Conservation (phyloP, 2,888 invertebrate genomes). For the Harpalus rubripes region DNA sequence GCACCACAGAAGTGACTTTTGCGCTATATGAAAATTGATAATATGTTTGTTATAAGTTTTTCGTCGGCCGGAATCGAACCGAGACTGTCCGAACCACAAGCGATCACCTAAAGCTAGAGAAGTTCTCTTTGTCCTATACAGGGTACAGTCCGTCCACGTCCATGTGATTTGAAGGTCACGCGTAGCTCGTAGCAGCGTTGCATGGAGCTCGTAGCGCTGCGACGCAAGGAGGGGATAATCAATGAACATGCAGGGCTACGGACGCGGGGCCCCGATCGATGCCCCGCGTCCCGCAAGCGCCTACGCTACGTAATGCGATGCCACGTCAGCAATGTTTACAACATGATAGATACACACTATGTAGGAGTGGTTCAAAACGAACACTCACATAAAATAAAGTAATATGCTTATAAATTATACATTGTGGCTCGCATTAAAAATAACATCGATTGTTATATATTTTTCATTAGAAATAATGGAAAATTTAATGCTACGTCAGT, state of each 20-base stretch:
- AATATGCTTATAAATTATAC: no score
- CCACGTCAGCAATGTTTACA: slow-evolving; percentile 62
- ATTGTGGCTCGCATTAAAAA: no score
- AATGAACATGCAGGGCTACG: slow-evolving; percentile 37
- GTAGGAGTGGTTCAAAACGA: background rate
- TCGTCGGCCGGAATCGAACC: no score
- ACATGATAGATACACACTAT: background rate
- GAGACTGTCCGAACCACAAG: no score
- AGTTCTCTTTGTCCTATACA: background rate
- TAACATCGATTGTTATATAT: no score
- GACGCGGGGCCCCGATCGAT: slow-evolving; percentile 5
- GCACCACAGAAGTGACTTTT: no score
- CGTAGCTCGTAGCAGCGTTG: background rate
- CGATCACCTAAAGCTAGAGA: no score
- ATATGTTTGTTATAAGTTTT: no score
- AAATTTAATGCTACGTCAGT: no score
- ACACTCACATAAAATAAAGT: background rate
- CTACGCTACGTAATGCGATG: background rate
- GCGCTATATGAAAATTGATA: no score
- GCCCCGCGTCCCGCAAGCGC: slow-evolving; percentile 23
- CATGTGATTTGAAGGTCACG: slow-evolving; percentile 36
- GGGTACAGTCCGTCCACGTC: background rate
- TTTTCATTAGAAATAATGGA: no score
- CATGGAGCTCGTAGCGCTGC: background rate
- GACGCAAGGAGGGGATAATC: slow-evolving; percentile 13